Conservation (phyloP, 2,888 invertebrate genomes). For the Diplazon laetatorius region DNA sequence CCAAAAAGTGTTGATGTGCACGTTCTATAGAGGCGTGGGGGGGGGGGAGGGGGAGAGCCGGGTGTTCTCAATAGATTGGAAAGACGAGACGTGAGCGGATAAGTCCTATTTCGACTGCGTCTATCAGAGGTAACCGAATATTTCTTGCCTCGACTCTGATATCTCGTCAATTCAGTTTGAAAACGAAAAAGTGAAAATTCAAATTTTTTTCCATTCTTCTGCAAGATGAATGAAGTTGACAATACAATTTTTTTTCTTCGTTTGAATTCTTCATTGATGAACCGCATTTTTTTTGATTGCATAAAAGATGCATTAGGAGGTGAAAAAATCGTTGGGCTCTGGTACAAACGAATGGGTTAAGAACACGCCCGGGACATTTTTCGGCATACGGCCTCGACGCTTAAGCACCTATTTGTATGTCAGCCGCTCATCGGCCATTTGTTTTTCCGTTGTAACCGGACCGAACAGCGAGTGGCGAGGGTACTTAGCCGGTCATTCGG, state of each 20-base stretch:
- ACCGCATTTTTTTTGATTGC: too few relatives aligned
- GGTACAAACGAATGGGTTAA: background rate
- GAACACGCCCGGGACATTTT: background rate
- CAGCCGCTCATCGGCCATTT: background rate
- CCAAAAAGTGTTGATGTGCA: background rate
- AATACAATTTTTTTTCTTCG: too few relatives aligned
- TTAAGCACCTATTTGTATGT: slow-evolving; percentile 1
- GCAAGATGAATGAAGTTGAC: too few relatives aligned
- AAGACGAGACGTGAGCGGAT: slow-evolving; percentile 31
- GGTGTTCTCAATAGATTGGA: slow-evolving; percentile 28
- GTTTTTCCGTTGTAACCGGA: slow-evolving; percentile 15
- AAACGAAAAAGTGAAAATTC: too few relatives aligned
- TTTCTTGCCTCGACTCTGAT: background rate
- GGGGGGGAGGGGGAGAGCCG: slow-evolving; percentile 7
- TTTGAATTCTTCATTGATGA: too few relatives aligned
- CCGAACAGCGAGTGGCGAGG: background rate
- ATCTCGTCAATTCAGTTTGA: too few relatives aligned
- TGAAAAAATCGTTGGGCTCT: background rate
- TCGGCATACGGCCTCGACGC: background rate
- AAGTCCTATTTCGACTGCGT: slow-evolving; percentile 31
- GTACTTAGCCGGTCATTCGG: slow-evolving; percentile 10
- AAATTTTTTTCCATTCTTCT: too few relatives aligned
- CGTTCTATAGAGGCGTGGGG: background rate
- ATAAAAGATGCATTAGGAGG: too few relatives aligned
- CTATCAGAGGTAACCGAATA: slow-evolving; percentile 8